Evolutionary conservation across 2,797 vertebrate genomes (phyloP), one percentile per base, ranked within the genome.

Genomic region (Nothura maculosa): DNA sequence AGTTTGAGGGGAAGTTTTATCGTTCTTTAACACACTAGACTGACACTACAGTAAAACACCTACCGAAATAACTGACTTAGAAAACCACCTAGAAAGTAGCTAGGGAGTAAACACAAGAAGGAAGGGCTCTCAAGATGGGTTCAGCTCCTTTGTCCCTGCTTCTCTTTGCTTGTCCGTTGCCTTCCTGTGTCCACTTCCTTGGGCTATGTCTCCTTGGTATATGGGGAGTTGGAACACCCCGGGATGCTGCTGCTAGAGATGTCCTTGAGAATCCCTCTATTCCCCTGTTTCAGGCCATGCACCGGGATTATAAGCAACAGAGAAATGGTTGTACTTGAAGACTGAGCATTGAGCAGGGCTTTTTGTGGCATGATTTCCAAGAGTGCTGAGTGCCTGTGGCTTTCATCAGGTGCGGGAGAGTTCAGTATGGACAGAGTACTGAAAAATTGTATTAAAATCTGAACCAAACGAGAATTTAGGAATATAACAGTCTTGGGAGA

Each of bases 361-460:
- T 28, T n/a, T 25, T 74, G 68, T 77, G 64, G 60, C 4, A 0
- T 45, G 32, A 8, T 38, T 45, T 67, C 81, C 57, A 38, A 38
- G 62, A 60, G 30, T 38, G 5, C 42, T 75, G 45, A 43, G 54
- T 24, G 18, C 58, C 58, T 25, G 64, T 32, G 74, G 15, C 10
- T 60, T 86, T 57, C 77, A 0, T 0, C 1, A 11, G 40, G 40
- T 57, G 6, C 20, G 52, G 57, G 34, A 66, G 24, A 78, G 57
- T 61, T 52, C 45, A 66, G 36, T 16, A 48, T 68, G 40, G 10
- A 45, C 25, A 61, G 28, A 70, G 38, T 77, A 85, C 32, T 74
- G 52, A 55, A 42, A 79, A 85, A 68, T 77, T 48, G 19, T 21
- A 78, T 90, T 34, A 58, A 25, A 93, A 89, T 43, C 86, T 93